Evolutionary conservation across 2,888 invertebrate genomes (phyloP), one percentile per base, ranked within the genome.

Genomic region (Lacanobia oleracea): DNA sequence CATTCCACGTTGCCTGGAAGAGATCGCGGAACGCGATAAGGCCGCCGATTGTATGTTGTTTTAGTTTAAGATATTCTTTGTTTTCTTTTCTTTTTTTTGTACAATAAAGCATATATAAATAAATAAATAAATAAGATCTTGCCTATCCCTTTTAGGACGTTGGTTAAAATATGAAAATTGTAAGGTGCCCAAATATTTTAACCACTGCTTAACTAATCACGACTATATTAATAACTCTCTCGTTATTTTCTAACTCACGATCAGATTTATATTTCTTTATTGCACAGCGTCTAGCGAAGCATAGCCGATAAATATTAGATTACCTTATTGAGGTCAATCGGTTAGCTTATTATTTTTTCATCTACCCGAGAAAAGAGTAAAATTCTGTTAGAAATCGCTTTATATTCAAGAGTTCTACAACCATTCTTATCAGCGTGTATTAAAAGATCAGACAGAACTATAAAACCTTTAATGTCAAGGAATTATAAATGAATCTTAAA

Each of bases 401-500:
- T 18, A 54, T 50, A 59, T 8, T 37, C n/a, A 14, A 12, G 6
- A 21, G 9, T 33, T 23, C 53, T 51, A 14, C 50, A 23, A 57
- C 12, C 10, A 1, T 12, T 33, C 21, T 72, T 60, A 74, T 54
- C 21, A 50, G 12, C 8, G 37, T 33, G 71, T 59, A 12, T 53
- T 21, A 21, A 27, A 2, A 59, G 16, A 40, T 51, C 16, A 40
- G 18, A 2, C 9, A 21, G 9, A 78, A 21, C 40, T 59, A 45
- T 51, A 70, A 59, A 51, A 45, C 9, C 8, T 23, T 69, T 51
- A 16, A 45, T 43, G 40, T 33, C 10, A 69, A 77, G 23, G 23
- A 50, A 71, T 50, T 77, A 57, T 71, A 51, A 77, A 71, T 21
- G 10, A 77, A 43, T 48, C 53, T 53, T 40, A 18, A 72, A 76